Evolutionary conservation across 2,797 vertebrate genomes (phyloP), one percentile per base, ranked within the genome.

Genomic region (Sternarchorhynchus goeldii): DNA sequence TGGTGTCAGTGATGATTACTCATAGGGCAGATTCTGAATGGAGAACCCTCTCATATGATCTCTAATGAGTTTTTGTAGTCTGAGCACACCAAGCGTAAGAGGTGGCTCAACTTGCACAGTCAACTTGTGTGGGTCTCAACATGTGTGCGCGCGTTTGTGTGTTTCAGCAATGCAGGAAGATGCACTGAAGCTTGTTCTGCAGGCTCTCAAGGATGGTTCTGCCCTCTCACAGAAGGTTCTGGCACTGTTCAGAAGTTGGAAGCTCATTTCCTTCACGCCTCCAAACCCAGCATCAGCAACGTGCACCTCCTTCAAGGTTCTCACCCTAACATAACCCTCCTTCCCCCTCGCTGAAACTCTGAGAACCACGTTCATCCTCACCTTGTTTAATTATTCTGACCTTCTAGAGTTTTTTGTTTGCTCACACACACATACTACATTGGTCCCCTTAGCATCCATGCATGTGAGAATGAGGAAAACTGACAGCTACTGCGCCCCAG

Each of bases 161-260:
- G 7, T 57, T 50, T 65, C 87, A 98, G 96, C 96, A 84, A 98
- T 98, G 96, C 97, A 98, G 91, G 96, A 98, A 89, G 96, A 98
- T 21, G 96, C 95, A 41, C 90, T 98, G 88, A 98, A 98, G 87
- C 92, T 98, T 63, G 96, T 98, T 12, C 89, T 98, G 69, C 90
- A 97, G 86, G 96, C 96, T 62, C 92, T 98, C 85, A 96, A 98
- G 93, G 96, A 98, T 20, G 96, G 97, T 82, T 98, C 96, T 16
- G 97, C 97, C 31, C 93, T 98, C 79, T 98, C 97, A 79, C 92
- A 96, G 88, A 98, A 98, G 90, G 97, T 98, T 88, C 88, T 98
- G 90, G 97, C 98, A 85, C 92, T 98, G 91, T 98, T 98, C 96
- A 98, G 91, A 97, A 96, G 86, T 91, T 98, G 41, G 96, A 97